Percentiles rank a stretch among this genome's conserved stretches.
Evolutionary conservation across 2,888 invertebrate genomes (phyloP).

Genomic region (Camponotus fellah): DNA sequence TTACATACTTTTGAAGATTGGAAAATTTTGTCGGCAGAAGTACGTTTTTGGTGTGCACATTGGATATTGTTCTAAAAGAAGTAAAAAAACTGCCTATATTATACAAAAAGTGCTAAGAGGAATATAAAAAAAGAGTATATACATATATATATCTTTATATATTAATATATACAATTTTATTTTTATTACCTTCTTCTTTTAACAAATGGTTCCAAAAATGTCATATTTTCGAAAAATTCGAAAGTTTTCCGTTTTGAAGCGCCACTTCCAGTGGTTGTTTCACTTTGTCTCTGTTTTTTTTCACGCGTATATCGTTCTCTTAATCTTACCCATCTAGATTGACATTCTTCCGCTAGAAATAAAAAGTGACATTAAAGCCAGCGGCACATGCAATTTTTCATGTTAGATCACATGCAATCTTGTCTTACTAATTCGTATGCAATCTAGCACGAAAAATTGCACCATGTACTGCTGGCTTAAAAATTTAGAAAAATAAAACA

Average conservation of each 20-base stretch:
- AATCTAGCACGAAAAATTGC: too few species aligned
- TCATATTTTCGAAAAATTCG: background rate
- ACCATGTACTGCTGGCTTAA: too few species aligned
- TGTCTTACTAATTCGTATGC: too few species aligned
- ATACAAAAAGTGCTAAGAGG: background rate
- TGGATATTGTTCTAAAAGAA: background rate
- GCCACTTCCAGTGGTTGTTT: slow-evolving; percentile 14
- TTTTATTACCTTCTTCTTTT: background rate
- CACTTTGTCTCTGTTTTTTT: background rate
- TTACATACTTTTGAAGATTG: too few species aligned
- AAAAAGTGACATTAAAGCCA: background rate
- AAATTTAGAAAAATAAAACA: too few species aligned
- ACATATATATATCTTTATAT: too few species aligned
- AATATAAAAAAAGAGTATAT: too few species aligned
- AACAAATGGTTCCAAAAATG: background rate
- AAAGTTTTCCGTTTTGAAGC: background rate
- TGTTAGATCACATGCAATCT: too few species aligned
- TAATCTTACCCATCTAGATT: slow-evolving; percentile 1
- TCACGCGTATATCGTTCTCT: background rate
- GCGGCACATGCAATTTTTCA: too few species aligned
- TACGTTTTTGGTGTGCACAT: background rate
- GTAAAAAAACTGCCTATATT: background rate
- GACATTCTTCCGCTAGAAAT: background rate
- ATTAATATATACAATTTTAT: too few species aligned
- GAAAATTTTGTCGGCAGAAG: too few species aligned